Percentiles rank a stretch among this genome's conserved stretches.
Conservation (phyloP, 2,888 invertebrate species). For the Drosophila lacicola region DNA sequence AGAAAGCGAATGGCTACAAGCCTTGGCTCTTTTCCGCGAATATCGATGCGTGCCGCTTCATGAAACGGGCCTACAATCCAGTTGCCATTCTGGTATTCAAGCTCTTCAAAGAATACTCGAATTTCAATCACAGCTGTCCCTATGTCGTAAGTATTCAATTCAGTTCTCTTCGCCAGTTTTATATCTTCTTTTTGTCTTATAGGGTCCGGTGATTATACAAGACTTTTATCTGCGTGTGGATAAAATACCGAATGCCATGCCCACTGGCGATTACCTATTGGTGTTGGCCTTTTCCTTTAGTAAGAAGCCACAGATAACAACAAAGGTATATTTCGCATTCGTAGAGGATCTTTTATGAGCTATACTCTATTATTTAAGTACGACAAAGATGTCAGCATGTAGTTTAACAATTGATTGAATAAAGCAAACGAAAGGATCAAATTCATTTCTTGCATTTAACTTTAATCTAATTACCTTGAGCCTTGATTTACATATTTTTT, state of each 20-base stretch:
- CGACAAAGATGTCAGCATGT: too few species aligned
- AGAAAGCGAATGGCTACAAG: conserved; percentile 47
- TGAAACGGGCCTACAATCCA: conserved; percentile 28
- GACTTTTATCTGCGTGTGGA: conserved; percentile 15
- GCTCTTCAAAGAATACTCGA: conserved; percentile 9
- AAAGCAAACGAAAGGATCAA: too few species aligned
- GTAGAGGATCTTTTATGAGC: not conserved
- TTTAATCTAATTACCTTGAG: too few species aligned
- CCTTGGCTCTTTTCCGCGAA: conserved; percentile 22
- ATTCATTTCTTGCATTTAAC: too few species aligned
- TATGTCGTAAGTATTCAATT: not conserved
- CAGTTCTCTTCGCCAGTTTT: not conserved
- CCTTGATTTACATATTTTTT: too few species aligned
- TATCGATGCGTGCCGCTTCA: conserved; percentile 29
- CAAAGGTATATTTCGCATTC: not conserved
- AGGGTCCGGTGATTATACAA: conserved; percentile 4
- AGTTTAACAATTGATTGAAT: too few species aligned
- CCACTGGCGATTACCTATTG: conserved; percentile 37
- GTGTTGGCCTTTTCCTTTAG: not conserved
- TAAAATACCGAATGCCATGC: conserved; percentile 1
- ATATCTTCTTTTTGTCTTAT: not conserved
- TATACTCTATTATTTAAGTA: too few species aligned
- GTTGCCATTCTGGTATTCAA: not conserved
- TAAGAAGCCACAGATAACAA: not conserved
- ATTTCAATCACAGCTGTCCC: conserved; percentile 6